Conservation (phyloP, 2,797 vertebrate species). For the Syngnathus acus region DNA sequence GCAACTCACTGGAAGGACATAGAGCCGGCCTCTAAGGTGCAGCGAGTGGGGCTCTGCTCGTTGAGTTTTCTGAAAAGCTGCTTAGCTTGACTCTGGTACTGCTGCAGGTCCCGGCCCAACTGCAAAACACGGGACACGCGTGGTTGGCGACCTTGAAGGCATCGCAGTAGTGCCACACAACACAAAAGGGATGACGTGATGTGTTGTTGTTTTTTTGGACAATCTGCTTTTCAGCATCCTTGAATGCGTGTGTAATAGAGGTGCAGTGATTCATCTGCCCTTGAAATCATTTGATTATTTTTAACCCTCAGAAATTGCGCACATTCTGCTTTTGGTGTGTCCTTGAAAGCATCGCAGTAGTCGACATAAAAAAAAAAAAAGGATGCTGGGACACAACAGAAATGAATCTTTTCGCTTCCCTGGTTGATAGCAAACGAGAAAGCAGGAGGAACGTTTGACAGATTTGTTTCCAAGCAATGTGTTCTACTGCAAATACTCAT, state of each 20-base stretch:
- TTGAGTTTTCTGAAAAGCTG: slow-evolving; percentile 95
- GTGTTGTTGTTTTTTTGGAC: neutral
- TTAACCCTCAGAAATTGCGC: neutral
- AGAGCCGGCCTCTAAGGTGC: slow-evolving; percentile 89
- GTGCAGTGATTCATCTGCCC: too few species aligned
- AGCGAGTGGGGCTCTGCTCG: slow-evolving; percentile 95
- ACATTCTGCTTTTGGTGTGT: neutral
- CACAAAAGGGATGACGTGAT: too few species aligned
- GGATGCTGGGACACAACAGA: slow-evolving; percentile 26
- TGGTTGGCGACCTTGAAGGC: neutral
- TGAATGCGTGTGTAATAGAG: too few species aligned
- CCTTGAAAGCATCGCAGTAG: neutral
- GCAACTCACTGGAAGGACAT: slow-evolving; percentile 95
- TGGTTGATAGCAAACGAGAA: slow-evolving; percentile 64
- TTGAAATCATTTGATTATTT: neutral
- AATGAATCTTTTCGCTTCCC: slow-evolving; percentile 77
- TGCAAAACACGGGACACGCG: slow-evolving; percentile 30
- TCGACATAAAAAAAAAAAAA: slow-evolving; percentile 32
- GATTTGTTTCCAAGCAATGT: neutral
- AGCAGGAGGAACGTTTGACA: slow-evolving; percentile 24
- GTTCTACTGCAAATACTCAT: neutral
- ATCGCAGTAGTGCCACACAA: neutral
- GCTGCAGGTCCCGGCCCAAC: slow-evolving; percentile 93
- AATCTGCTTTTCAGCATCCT: too few species aligned
- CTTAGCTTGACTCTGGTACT: slow-evolving; percentile 97